Conservation (phyloP, 2,113 vertebrate species). For the Columba livia region DNA sequence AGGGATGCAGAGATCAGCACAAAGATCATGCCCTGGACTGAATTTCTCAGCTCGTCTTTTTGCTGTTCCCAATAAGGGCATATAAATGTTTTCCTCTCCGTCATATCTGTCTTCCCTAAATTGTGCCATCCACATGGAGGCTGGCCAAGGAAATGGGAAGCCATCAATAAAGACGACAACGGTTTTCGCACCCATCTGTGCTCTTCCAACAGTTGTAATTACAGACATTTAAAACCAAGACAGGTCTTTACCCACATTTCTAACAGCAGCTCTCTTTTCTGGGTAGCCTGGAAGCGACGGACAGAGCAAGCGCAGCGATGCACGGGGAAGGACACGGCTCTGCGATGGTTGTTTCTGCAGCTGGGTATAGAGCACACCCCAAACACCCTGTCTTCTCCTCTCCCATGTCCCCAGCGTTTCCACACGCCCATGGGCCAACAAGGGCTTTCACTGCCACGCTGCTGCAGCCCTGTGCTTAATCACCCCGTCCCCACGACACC, state of each 20-base stretch:
- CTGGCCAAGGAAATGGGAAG: conserved; percentile 34
- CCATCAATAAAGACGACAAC: conserved; percentile 20
- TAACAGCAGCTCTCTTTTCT: neutral
- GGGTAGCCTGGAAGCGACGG: neutral
- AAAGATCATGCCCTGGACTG: neutral
- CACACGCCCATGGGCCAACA: rapidly evolving
- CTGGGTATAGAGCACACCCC: rapidly evolving
- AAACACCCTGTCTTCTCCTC: neutral
- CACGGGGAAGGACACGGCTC: rapidly evolving
- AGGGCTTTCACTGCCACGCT: neutral
- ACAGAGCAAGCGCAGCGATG: neutral
- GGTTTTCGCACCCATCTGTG: conserved; percentile 34
- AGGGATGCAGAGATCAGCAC: neutral
- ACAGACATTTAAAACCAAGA: neutral
- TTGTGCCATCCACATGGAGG: neutral
- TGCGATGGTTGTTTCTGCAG: neutral
- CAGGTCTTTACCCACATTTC: neutral
- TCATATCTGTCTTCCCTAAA: conserved; percentile 28
- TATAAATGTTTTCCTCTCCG: conserved; percentile 30
- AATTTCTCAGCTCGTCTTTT: neutral
- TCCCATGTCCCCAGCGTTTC: neutral
- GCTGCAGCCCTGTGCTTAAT: neutral
- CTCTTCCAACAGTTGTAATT: conserved; percentile 26
- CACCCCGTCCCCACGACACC: rapidly evolving
- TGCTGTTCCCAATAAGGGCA: neutral